Percentiles rank a stretch among this genome's conserved stretches.
These are phyloP conservation scores for Melanotaenia maccullochi DNA, from an alignment of 2,797 vertebrate species.

Conservation along the genomic window DNA sequence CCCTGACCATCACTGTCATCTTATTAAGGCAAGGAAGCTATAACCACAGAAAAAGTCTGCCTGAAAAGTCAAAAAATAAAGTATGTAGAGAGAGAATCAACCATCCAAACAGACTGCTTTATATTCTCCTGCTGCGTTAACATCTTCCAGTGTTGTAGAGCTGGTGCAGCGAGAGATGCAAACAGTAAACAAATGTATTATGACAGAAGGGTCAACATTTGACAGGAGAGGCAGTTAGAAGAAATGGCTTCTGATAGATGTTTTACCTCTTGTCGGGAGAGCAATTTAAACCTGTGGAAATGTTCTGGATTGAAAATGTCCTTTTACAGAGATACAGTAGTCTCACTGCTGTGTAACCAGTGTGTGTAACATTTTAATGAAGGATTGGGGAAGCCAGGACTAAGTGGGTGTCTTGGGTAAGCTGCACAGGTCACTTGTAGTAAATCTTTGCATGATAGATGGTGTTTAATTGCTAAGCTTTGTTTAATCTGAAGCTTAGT, in stretches of 20 bases:
- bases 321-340: constrained; percentile 48
- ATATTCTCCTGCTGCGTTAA: constrained; percentile 46
- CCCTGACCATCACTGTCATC: constrained; percentile 35
- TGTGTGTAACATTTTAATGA: constrained; percentile 73
- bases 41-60: constrained; percentile 20
- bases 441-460: constrained; percentile 73
- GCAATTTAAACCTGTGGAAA: constrained; percentile 68
- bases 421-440: constrained; percentile 67
- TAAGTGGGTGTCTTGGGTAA: constrained; percentile 67
- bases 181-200: constrained; percentile 74
- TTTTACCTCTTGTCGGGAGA: constrained; percentile 54
- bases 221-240: constrained; percentile 62
- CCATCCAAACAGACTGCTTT: constrained; percentile 25
- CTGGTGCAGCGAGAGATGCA: constrained; percentile 52
- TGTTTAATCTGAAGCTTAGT: constrained; percentile 80
- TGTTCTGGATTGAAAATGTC: constrained; percentile 61
- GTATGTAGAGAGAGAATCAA: not conserved
- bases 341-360: constrained; percentile 56
- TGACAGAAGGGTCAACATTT: constrained; percentile 73
- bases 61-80: too few species aligned
- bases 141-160: constrained; percentile 38
- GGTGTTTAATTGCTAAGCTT: constrained; percentile 78
- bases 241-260: constrained; percentile 74
- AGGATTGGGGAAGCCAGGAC: constrained; percentile 26
- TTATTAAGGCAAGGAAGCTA: constrained; percentile 52